Base-by-base conservation (phyloP, 2,888 invertebrate species). In the Macrosoma leucophasiata region DNA sequence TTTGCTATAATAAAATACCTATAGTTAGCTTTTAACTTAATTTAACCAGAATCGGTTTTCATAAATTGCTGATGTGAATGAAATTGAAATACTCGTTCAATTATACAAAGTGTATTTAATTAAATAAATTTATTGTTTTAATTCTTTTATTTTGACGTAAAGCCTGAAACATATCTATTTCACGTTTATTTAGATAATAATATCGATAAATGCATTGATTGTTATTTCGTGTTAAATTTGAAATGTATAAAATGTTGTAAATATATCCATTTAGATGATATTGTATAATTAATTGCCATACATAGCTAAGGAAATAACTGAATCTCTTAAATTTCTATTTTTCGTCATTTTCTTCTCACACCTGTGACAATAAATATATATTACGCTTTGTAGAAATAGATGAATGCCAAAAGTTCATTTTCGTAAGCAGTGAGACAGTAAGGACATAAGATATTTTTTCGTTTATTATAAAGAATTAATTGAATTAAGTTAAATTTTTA, bases 281-380 rank as follows among this genome's bases (percentile, higher is more conserved):
- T n/a, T n/a, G n/a, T n/a, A n/a, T n/a, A n/a, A n/a, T n/a, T 38
- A 33, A 43, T 44, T 41, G 39, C 44, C 40, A 48, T 48, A 45
- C 36, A 45, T 48, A 43, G 36, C 33, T 42, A 43, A 41, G 41
- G 36, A 31, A 30, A 45, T 41, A 39, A 48, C 25, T 38, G 27
- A 43, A 28, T 45, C 41, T 50, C 31, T 48, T 48, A 52, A 53
- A 42, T 52, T 52, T 56, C 53, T 56, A 53, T 55, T 61, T 60
- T 68, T 64, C n/a, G 50, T 54, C 66, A 46, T 59, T 65, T 66
- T 63, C 64, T 70, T 72, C 63, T 74, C 73, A 81, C 76, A 77
- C 76, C 74, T 81, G 73, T 81, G 82, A 84, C 82, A 84, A 84
- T 84, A 84, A 81, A 72, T 77, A 62, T 79, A 81, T 64, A 71